Percentiles rank a stretch among this genome's conserved stretches.
These are phyloP conservation scores for Acronicta psi DNA, from an alignment of 2,888 invertebrate genomes.

Conservation along the genomic window DNA sequence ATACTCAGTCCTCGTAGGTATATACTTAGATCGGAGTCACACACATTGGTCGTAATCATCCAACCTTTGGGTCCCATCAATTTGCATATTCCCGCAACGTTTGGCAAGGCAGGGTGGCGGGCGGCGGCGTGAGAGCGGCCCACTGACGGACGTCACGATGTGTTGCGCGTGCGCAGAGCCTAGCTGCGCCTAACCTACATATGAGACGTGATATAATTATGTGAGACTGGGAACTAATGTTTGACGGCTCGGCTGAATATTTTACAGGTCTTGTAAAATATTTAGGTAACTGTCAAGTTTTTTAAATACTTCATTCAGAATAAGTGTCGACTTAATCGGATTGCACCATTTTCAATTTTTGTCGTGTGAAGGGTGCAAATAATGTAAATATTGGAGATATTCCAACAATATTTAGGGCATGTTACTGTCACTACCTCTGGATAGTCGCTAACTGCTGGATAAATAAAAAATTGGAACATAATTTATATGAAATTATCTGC, in stretches of 20 bases:
- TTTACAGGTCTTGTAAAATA: constrained; percentile 4
- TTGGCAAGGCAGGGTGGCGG: constrained; percentile 36
- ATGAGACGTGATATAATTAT: constrained; percentile 60
- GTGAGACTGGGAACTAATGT: constrained; percentile 54
- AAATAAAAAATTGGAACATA: no score
- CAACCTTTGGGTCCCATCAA: constrained; percentile 35
- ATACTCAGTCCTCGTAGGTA: no score
- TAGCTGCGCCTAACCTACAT: constrained; percentile 61
- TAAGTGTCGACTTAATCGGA: no score
- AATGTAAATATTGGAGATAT: no score
- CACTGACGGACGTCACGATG: constrained; percentile 57
- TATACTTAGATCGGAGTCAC: constrained; percentile 4
- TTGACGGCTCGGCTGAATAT: constrained; percentile 34
- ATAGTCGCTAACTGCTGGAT: no score
- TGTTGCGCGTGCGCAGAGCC: constrained; percentile 55
- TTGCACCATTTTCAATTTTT: no score
- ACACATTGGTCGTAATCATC: constrained; percentile 3
- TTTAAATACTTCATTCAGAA: no score
- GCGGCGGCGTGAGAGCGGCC: constrained; percentile 56
- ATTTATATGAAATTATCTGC: no score
- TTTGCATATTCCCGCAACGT: constrained; percentile 46
- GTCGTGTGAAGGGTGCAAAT: no score
- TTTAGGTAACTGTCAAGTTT: no score
- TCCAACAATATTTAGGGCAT: no score
- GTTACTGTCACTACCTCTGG: no score